Evolutionary conservation across 2,113 vertebrate species (phyloP).

Genomic region (Sebastes schlegelii): DNA sequence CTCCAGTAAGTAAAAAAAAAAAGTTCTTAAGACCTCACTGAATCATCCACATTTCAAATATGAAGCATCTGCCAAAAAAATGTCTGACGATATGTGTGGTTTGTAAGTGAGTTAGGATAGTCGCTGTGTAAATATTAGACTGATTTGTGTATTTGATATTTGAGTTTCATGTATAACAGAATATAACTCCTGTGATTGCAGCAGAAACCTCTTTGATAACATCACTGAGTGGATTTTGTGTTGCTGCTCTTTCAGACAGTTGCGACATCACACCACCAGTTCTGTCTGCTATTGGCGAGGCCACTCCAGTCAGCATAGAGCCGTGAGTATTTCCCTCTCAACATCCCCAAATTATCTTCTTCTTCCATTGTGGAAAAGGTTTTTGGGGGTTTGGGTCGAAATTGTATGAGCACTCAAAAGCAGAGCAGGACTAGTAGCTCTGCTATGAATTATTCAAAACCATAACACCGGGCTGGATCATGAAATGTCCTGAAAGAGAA

Average conservation of each 20-base stretch:
- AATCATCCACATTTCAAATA: background rate
- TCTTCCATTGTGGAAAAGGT: constrained; percentile 10
- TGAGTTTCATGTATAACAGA: too few species aligned
- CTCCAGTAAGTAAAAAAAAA: constrained; percentile 88
- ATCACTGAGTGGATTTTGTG: constrained; percentile 23
- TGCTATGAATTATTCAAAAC: constrained; percentile 51
- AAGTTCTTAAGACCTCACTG: background rate
- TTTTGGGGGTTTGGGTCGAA: constrained; percentile 1
- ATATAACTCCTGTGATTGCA: too few species aligned
- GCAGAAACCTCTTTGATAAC: background rate
- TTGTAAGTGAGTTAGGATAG: background rate
- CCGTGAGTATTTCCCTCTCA: constrained; percentile 89
- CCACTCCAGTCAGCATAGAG: constrained; percentile 97
- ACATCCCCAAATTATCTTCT: background rate
- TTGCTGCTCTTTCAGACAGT: constrained; percentile 86
- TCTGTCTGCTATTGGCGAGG: constrained; percentile 92
- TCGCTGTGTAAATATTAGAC: background rate
- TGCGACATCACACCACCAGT: constrained; percentile 95
- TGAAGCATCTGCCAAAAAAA: background rate
- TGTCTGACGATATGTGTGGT: background rate
- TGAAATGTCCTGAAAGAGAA: constrained; percentile 24
- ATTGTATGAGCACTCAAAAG: background rate
- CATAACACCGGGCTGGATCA: constrained; percentile 39
- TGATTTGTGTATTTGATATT: background rate
- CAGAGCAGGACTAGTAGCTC: constrained; percentile 23